Evolutionary conservation across 1,140 invertebrate genomes (phyloP).

Genomic region (Drosophila leontia): DNA sequence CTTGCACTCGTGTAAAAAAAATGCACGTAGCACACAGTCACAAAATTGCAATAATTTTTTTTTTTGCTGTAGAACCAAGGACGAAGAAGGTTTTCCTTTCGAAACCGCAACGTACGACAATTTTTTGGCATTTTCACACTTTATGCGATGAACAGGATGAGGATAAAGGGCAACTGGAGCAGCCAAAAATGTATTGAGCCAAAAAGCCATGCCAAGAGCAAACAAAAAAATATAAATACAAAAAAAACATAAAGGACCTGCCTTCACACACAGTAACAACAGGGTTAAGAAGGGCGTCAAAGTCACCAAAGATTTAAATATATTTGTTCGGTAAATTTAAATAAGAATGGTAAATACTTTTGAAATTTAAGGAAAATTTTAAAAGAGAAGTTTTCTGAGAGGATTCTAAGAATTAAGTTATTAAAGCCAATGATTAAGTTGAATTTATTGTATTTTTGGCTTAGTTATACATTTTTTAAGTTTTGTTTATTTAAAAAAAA

Average conservation of each 20-base stretch:
- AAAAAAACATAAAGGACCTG: background rate
- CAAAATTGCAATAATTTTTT: conserved; percentile 78
- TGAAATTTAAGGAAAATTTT: background rate
- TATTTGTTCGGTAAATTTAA: background rate
- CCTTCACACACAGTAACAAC: background rate
- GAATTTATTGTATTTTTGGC: too few relatives aligned
- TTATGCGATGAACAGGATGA: conserved; percentile 53
- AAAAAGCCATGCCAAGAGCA: conserved; percentile 25
- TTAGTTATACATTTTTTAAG: too few relatives aligned
- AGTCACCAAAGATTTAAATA: conserved; percentile 7
- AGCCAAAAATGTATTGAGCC: conserved; percentile 21
- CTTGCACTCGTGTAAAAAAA: conserved; percentile 41
- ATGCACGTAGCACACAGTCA: conserved; percentile 74
- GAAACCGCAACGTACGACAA: conserved; percentile 74
- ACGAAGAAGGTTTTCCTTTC: conserved; percentile 2
- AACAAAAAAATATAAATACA: background rate
- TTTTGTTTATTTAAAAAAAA: too few relatives aligned
- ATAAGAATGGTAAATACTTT: background rate
- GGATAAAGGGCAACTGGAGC: conserved; percentile 32
- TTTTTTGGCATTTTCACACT: conserved; percentile 79
- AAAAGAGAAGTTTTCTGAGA: too few relatives aligned
- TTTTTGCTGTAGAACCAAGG: conserved; percentile 28
- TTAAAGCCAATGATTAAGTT: too few relatives aligned
- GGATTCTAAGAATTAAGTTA: too few relatives aligned
- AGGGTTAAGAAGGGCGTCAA: background rate